Evolutionary conservation across 2,113 vertebrate species (phyloP).

Genomic region (Ceyx melanurus): DNA sequence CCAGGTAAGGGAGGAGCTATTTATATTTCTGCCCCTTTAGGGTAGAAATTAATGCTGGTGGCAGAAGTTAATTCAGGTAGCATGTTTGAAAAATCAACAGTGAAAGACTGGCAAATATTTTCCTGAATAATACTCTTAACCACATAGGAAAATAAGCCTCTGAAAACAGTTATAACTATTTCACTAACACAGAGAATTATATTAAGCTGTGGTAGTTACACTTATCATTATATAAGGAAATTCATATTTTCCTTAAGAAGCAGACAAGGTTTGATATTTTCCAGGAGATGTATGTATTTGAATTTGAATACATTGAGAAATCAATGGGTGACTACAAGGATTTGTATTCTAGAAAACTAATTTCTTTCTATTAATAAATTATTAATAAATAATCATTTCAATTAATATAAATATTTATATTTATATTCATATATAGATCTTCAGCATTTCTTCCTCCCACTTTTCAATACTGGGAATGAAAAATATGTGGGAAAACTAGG

Average conservation of each 20-base stretch:
- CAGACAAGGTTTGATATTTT: background rate
- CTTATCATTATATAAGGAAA: background rate
- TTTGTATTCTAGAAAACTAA: background rate
- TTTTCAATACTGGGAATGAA: background rate
- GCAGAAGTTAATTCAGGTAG: background rate
- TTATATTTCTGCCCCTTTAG: no score
- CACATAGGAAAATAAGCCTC: background rate
- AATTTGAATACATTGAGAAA: background rate
- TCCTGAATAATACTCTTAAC: background rate
- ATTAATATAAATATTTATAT: no score
- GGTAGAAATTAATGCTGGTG: fast-evolving
- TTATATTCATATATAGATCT: background rate
- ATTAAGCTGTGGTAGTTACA: background rate
- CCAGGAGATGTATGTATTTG: fast-evolving
- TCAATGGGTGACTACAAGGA: background rate
- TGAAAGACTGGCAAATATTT: background rate
- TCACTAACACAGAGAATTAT: background rate
- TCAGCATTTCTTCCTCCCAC: background rate
- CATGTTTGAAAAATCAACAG: background rate
- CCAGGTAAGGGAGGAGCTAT: background rate
- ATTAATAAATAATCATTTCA: no score
- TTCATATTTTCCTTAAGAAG: background rate
- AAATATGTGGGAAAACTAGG: background rate
- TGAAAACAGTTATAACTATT: background rate
- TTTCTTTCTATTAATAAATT: background rate